Conservation (phyloP, 2,888 invertebrate genomes). For the Mallateleia sp. region DNA sequence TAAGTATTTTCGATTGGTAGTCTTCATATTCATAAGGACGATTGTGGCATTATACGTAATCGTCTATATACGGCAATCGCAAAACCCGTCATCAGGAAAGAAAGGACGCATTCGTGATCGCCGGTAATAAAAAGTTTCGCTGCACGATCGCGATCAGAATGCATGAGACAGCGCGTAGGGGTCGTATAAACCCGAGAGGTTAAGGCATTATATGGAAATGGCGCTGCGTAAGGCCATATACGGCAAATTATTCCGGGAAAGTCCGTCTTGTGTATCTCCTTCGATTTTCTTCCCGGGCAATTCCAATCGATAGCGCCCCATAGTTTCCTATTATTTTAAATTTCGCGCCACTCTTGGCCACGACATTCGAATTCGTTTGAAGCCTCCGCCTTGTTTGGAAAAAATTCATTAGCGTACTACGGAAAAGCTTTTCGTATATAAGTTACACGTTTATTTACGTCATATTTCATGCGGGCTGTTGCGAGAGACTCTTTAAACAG, state of each 20-base stretch:
- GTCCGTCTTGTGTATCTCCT: constrained; percentile 61
- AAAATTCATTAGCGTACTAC: neutral
- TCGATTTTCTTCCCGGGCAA: constrained; percentile 36
- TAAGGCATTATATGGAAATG: constrained; percentile 75
- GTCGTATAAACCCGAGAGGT: constrained; percentile 74
- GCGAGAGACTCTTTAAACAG: constrained; percentile 15
- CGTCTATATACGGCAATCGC: constrained; percentile 63
- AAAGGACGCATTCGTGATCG: constrained; percentile 85
- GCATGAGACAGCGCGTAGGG: constrained; percentile 83
- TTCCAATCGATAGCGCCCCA: constrained; percentile 21
- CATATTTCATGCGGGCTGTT: neutral
- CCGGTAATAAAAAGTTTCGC: constrained; percentile 86
- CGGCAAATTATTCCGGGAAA: constrained; percentile 69
- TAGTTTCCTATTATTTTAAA: neutral
- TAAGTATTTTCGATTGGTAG: too few relatives aligned
- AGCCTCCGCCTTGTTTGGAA: too few relatives aligned
- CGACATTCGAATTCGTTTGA: constrained; percentile 12
- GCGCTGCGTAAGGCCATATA: constrained; percentile 68
- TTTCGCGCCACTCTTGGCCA: neutral
- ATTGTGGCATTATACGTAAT: constrained; percentile 44
- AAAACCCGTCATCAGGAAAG: constrained; percentile 72
- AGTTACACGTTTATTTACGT: constrained; percentile 21
- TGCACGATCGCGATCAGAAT: constrained; percentile 84
- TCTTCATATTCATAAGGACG: constrained; percentile 52
- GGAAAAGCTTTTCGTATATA: neutral